phyloP scores from a whole-genome alignment of 2,797 vertebrate species.

The Anomalospiza imberbis region DNA sequence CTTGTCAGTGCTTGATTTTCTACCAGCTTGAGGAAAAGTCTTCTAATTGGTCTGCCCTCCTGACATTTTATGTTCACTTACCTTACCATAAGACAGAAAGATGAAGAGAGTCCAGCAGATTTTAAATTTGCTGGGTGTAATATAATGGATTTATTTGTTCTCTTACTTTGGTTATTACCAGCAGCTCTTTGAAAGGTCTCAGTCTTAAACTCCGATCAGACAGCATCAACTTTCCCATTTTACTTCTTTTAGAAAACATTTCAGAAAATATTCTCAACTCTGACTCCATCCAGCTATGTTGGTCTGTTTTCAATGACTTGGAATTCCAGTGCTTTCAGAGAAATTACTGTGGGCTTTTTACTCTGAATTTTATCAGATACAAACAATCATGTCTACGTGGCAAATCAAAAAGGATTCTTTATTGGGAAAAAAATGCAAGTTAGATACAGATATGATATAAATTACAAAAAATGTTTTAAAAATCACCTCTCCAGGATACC shows the following conservation, averaged over 20 bases:
- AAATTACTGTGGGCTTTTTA: background rate
- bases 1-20: background rate
- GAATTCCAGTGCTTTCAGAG: background rate
- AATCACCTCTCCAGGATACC: background rate
- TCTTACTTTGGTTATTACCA: background rate
- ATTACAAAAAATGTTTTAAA: slow-evolving; percentile 36
- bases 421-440: slow-evolving; percentile 33
- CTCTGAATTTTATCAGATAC: background rate
- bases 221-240: background rate
- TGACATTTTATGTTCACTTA: background rate
- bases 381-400: background rate
- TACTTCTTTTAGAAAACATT: background rate
- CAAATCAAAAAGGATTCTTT: slow-evolving; percentile 45
- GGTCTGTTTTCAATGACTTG: background rate
- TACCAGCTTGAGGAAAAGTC: background rate
- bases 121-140: background rate
- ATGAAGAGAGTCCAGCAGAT: background rate
- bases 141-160: background rate
- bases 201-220: background rate
- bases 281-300: background rate
- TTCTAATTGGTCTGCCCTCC: background rate
- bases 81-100: background rate
- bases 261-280: background rate
- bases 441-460: slow-evolving; percentile 4
- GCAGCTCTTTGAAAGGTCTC: background rate